Conservation (phyloP, 2,797 vertebrate genomes). For the Coregonus sp. region DNA sequence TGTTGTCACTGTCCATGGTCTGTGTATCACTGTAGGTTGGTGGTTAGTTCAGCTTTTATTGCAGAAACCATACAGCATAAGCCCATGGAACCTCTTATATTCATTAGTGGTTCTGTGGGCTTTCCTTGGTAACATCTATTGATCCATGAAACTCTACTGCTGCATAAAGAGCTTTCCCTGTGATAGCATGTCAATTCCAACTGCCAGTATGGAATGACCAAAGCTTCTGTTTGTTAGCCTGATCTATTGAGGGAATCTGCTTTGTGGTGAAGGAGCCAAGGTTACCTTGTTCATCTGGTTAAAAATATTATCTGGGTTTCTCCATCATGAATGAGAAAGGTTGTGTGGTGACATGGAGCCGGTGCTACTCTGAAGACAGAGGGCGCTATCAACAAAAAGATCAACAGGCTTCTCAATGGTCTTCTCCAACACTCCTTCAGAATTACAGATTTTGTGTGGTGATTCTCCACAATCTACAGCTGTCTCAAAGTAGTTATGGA, state of each 20-base stretch:
- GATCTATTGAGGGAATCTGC: constrained; percentile 21
- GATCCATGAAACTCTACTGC: constrained; percentile 60
- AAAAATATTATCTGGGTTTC: constrained; percentile 18
- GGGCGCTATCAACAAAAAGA: constrained; percentile 67
- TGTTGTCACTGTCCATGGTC: neutral
- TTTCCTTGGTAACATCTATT: constrained; percentile 66
- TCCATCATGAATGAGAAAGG: too few relatives aligned
- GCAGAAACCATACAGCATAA: constrained; percentile 3
- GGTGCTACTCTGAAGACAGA: constrained; percentile 57
- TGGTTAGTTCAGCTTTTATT: neutral
- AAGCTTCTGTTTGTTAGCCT: constrained; percentile 43
- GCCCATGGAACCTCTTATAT: constrained; percentile 52
- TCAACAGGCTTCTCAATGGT: neutral
- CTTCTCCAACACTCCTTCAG: neutral
- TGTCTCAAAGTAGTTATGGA: neutral
- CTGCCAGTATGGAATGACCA: constrained; percentile 45
- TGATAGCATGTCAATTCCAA: constrained; percentile 53
- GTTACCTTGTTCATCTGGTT: constrained; percentile 30
- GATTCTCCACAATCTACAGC: neutral
- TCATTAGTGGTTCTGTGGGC: constrained; percentile 74
- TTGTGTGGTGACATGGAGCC: constrained; percentile 8
- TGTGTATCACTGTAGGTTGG: neutral
- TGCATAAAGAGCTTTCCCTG: constrained; percentile 57
- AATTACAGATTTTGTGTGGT: neutral
- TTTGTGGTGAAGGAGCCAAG: constrained; percentile 5